These are phyloP conservation scores for Colius striatus DNA, from an alignment of 2,113 vertebrate species.

Conservation along the genomic window DNA sequence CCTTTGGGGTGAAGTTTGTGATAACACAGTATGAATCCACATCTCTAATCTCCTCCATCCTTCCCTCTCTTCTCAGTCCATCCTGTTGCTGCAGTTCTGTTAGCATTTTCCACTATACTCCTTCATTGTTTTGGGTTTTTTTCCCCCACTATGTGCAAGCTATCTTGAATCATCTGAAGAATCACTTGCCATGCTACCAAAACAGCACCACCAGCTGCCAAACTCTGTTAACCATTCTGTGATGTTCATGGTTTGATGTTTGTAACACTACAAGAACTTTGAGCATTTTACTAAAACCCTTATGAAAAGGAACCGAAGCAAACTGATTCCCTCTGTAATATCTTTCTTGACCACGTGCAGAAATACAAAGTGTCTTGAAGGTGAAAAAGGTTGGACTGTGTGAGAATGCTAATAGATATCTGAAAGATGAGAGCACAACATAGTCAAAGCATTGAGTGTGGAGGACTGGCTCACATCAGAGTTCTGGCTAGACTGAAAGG, in stretches of 20 bases:
- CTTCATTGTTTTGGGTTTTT: not conserved
- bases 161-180: not conserved
- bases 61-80: not conserved
- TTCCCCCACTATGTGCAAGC: not conserved
- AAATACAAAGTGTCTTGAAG: not conserved
- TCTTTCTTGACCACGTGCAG: not conserved
- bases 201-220: not conserved
- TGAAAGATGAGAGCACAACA: not conserved
- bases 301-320: not conserved
- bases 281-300: not conserved
- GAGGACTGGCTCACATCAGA: not conserved
- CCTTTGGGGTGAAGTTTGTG: not conserved
- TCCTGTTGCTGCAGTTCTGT: not conserved
- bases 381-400: not conserved
- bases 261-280: not conserved
- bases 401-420: not conserved
- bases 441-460: not conserved
- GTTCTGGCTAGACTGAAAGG: not conserved
- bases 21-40: not conserved
- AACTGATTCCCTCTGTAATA: not conserved
- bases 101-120: not conserved
- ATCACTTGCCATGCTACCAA: not conserved
- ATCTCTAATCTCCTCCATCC: not conserved
- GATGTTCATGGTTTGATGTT: not conserved
- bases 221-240: not conserved